phyloP scores from a whole-genome alignment of 2,888 invertebrate species.

The Cyaniris semiargus region DNA sequence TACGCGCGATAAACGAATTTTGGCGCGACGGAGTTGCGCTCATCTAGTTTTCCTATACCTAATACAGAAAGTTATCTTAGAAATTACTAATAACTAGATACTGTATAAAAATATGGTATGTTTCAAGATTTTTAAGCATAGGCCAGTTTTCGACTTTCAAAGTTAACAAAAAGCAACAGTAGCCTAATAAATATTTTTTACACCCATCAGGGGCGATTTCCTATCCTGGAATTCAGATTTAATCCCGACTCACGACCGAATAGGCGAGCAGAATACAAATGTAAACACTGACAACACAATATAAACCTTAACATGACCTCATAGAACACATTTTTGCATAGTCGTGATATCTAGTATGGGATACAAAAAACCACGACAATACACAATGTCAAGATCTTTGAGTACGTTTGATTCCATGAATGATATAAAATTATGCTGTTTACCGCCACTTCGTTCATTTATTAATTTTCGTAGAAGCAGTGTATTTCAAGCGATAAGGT shows the following conservation, averaged over 20 bases:
- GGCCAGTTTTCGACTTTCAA: no score
- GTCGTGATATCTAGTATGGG: neutral
- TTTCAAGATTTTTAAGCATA: neutral
- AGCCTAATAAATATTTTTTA: constrained; percentile 6
- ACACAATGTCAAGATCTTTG: neutral
- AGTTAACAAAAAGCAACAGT: neutral
- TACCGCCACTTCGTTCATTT: no score
- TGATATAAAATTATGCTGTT: neutral
- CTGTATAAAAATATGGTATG: no score
- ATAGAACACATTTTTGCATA: neutral
- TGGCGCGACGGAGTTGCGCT: no score
- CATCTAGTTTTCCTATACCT: no score
- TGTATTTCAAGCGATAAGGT: no score
- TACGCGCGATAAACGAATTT: no score
- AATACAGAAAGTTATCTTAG: neutral
- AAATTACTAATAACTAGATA: no score
- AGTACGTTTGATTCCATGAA: neutral
- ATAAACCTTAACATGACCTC: neutral
- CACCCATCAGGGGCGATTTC: neutral
- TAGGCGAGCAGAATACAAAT: constrained; percentile 1
- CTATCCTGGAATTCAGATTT: constrained; percentile 1
- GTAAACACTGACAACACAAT: neutral
- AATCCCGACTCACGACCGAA: constrained; percentile 3
- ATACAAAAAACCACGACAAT: constrained; percentile 3
- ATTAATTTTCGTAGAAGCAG: no score